Percentiles rank a stretch among this genome's conserved stretches.
Conservation (phyloP, 2,797 vertebrate genomes). For the Pristis pectinata region DNA sequence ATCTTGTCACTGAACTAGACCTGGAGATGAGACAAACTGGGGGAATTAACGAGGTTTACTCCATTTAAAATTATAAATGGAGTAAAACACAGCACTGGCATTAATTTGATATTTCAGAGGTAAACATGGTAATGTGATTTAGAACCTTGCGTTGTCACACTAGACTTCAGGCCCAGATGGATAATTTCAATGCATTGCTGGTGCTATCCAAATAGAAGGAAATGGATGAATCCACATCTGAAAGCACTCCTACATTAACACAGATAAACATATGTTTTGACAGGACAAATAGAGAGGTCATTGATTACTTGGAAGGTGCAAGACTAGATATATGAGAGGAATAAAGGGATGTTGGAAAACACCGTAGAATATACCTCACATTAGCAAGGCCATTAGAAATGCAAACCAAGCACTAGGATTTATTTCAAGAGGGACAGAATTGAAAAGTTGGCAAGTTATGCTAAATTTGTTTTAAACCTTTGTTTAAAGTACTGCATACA, state of each 20-base stretch:
- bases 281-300: too few species aligned
- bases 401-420: too few species aligned
- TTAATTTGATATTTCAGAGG: not conserved
- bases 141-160: not conserved
- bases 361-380: too few species aligned
- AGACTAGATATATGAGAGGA: too few species aligned
- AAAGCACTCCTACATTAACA: not conserved
- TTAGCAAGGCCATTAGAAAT: too few species aligned
- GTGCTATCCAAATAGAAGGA: not conserved
- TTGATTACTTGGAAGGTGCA: too few species aligned
- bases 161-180: not conserved
- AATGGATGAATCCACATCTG: not conserved
- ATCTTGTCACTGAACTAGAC: not conserved
- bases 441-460: too few species aligned
- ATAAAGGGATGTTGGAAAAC: too few species aligned
- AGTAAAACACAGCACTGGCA: not conserved
- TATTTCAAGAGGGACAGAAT: too few species aligned
- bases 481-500: too few species aligned
- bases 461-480: too few species aligned
- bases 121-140: not conserved
- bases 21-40: not conserved
- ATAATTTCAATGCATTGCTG: slow-evolving; percentile 1
- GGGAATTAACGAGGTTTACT: not conserved
- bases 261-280: too few species aligned
- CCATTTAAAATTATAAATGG: not conserved